phyloP scores from a whole-genome alignment of 2,888 invertebrate genomes.

The Entomobrya multifasciata region DNA sequence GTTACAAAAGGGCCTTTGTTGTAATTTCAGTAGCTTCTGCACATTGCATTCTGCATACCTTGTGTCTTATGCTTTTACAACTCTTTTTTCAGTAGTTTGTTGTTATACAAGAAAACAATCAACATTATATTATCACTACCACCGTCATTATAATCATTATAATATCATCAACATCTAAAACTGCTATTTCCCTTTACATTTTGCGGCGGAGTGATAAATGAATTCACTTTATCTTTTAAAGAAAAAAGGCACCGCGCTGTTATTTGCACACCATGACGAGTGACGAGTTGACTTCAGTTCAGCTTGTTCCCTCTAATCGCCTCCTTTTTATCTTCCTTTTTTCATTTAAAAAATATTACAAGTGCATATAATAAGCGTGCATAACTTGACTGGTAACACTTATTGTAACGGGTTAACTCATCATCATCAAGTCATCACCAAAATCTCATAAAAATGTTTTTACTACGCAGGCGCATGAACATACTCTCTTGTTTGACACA shows the following conservation, averaged over 20 bases:
- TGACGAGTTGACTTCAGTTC: conserved; percentile 29
- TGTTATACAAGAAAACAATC: conserved; percentile 70
- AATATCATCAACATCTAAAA: conserved; percentile 57
- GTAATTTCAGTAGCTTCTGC: too few species aligned
- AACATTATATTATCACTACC: conserved; percentile 59
- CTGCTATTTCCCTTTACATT: background rate
- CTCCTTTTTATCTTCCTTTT: conserved; percentile 38
- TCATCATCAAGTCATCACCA: conserved; percentile 25
- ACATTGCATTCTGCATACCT: conserved; percentile 15
- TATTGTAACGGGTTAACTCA: conserved; percentile 58
- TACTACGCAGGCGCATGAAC: background rate
- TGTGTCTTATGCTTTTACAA: background rate
- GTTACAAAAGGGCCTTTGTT: conserved; percentile 24
- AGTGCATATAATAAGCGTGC: background rate
- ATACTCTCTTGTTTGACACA: conserved; percentile 10
- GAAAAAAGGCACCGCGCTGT: conserved; percentile 54
- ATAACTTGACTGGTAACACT: conserved; percentile 4
- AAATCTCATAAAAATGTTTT: background rate
- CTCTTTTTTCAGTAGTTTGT: conserved; percentile 25
- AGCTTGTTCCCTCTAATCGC: conserved; percentile 30
- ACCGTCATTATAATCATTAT: conserved; percentile 64
- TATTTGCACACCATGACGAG: conserved; percentile 52
- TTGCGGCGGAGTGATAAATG: conserved; percentile 37
- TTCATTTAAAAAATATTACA: background rate
- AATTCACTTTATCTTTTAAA: conserved; percentile 33